These are phyloP conservation scores for Chirona hameri DNA, from an alignment of 2,888 invertebrate species.

Conservation along the genomic window DNA sequence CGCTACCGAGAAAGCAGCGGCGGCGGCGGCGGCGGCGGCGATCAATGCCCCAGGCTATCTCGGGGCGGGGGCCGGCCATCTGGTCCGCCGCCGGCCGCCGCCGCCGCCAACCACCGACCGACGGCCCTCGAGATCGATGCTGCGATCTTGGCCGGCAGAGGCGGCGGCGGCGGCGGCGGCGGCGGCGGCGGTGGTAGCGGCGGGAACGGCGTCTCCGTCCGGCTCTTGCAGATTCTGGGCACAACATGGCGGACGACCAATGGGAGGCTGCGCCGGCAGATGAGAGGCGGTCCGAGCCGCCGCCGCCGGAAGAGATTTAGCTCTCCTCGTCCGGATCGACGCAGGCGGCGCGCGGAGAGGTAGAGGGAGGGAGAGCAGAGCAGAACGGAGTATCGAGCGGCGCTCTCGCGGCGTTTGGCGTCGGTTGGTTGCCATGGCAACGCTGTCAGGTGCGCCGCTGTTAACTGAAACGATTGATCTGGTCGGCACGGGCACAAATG, in stretches of 20 bases:
- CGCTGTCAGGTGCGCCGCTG: conserved; percentile 1
- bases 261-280: not conserved
- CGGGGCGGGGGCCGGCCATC: not conserved
- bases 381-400: not conserved
- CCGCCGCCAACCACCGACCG: not conserved
- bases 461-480: conserved; percentile 3
- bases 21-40: not conserved
- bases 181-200: not conserved
- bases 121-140: not conserved
- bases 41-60: conserved; percentile 8
- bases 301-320: not conserved
- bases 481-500: not conserved
- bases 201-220: not conserved
- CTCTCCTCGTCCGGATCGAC: not conserved
- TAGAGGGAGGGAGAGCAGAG: not conserved
- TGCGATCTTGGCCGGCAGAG: not conserved
- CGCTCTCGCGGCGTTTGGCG: not conserved
- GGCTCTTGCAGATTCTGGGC: not conserved
- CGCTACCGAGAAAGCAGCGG: not conserved
- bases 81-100: not conserved
- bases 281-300: not conserved
- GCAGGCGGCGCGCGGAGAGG: not conserved
- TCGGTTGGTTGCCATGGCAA: not conserved
- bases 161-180: not conserved
- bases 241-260: conserved; percentile 5